Evolutionary conservation across 2,797 vertebrate species (phyloP), one percentile per base, ranked within the genome.

Genomic region (Enteromius thamalakanensis): DNA sequence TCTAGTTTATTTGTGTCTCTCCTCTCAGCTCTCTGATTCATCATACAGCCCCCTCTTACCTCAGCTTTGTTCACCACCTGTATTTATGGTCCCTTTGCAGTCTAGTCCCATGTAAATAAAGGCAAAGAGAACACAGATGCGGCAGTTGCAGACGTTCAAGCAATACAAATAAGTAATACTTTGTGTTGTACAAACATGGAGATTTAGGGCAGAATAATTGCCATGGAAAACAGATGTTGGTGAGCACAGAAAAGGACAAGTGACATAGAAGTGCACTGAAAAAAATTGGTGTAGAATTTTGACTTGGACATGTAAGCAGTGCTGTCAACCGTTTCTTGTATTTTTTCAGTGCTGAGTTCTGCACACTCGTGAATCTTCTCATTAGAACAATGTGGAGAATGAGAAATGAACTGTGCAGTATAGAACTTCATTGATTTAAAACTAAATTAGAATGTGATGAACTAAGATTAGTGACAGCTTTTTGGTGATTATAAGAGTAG

Each of bases 1-100:
- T 88, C 23, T 19, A 29, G 6, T 71, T 87, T 84, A 86, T 87
- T 85, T 81, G 80, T 85, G 67, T 77, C 34, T 14, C 45, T 71
- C 49, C 37, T 42, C 76, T 37, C 12, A 42, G n/a, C 51, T 80
- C 60, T 45, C n/a, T 26, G 40, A 82, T 83, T 29, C 29, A 29
- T 80, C 51, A 45, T 60, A 32, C 37, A 14, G 45, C 21, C 58
- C 29, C 49, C n/a, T 68, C 53, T 76, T 45, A 80, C 23, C 53
- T 83, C 81, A 65, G 40, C 62, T 21, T 79, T 82, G 40, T 83
- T 71, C 26, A 79, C 12, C 76, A 32, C 51, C 17, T 75, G 49
- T 9, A 19, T 49, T 69, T 34, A 23, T 49, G 75, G n/a, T 26
- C 29, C 7, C 78, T 70, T 53, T 77, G n/a, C 15, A 32, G 51